Percentiles rank a stretch among this genome's conserved stretches.
Evolutionary conservation across 2,797 vertebrate species (phyloP).

Genomic region (Mionectes olivaceus): DNA sequence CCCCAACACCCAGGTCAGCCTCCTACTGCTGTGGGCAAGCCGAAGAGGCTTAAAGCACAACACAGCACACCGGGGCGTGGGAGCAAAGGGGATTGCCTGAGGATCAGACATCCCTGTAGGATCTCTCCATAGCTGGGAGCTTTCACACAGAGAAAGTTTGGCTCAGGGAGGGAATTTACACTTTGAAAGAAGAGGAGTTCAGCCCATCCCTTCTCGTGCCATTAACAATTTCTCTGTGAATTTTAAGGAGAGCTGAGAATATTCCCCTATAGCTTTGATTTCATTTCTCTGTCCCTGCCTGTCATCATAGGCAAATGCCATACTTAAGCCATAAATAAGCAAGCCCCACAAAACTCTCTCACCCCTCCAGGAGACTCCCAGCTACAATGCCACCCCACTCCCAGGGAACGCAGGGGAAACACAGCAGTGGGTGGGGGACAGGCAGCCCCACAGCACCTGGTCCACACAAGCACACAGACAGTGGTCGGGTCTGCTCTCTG

Average conservation of each 20-base stretch:
- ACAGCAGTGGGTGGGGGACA: background rate
- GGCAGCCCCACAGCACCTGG: background rate
- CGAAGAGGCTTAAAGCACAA: background rate
- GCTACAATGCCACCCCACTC: background rate
- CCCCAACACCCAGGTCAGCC: background rate
- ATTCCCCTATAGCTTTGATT: slow-evolving; percentile 4
- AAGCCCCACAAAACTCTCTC: background rate
- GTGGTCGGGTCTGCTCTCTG: background rate
- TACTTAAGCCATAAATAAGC: background rate
- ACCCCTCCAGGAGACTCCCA: background rate
- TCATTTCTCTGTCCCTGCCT: background rate
- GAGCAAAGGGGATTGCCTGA: slow-evolving; percentile 51
- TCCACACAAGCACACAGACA: background rate
- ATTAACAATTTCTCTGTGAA: slow-evolving; percentile 11
- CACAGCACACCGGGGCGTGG: background rate
- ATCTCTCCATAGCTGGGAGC: slow-evolving; percentile 11
- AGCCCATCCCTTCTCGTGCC: background rate
- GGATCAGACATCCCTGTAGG: slow-evolving; percentile 38
- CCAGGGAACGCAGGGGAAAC: background rate
- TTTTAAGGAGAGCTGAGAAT: slow-evolving; percentile 40
- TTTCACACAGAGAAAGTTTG: slow-evolving; percentile 34
- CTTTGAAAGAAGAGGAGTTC: background rate
- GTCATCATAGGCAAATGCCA: background rate
- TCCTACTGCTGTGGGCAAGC: background rate
- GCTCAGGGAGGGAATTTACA: background rate